A percentile compares a stretch with the other conserved stretches of the same genome.
phyloP scores from a whole-genome alignment of 2,797 vertebrate species.

The Myotis pilosus region DNA sequence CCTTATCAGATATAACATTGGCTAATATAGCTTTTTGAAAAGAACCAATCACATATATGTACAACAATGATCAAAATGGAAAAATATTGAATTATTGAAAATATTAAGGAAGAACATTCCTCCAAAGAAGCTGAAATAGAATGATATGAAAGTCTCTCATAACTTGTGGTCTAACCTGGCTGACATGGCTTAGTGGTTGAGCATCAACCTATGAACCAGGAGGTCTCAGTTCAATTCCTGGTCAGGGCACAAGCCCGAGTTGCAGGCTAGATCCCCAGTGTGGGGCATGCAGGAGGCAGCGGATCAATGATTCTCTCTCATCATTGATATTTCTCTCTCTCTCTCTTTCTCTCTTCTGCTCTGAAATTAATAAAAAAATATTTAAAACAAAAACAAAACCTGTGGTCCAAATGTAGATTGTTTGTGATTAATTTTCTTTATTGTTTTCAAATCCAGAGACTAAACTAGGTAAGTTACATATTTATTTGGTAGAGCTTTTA shows the following conservation, averaged over 20 bases:
- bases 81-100: constrained; percentile 26
- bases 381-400: too few relatives aligned
- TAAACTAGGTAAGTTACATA: neutral
- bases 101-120: neutral
- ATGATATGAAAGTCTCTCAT: neutral
- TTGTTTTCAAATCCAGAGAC: neutral
- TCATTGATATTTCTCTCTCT: too few relatives aligned
- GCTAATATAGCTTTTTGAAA: neutral
- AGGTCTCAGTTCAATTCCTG: too few relatives aligned
- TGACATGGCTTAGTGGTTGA: too few relatives aligned
- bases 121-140: constrained; percentile 6
- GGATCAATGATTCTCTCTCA: too few relatives aligned
- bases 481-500: neutral
- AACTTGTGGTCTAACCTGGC: neutral
- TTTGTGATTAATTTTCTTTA: neutral
- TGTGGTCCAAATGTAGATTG: neutral
- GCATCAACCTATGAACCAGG: too few relatives aligned
- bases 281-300: too few relatives aligned
- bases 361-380: too few relatives aligned
- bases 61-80: constrained; percentile 7
- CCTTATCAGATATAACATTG: too few relatives aligned
- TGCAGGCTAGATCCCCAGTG: too few relatives aligned
- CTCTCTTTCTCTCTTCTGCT: too few relatives aligned
- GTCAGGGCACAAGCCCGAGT: too few relatives aligned
- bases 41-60: neutral